Evolutionary conservation across 1,140 invertebrate genomes (phyloP), one percentile per base, ranked within the genome.

Genomic region (Euura lappo): DNA sequence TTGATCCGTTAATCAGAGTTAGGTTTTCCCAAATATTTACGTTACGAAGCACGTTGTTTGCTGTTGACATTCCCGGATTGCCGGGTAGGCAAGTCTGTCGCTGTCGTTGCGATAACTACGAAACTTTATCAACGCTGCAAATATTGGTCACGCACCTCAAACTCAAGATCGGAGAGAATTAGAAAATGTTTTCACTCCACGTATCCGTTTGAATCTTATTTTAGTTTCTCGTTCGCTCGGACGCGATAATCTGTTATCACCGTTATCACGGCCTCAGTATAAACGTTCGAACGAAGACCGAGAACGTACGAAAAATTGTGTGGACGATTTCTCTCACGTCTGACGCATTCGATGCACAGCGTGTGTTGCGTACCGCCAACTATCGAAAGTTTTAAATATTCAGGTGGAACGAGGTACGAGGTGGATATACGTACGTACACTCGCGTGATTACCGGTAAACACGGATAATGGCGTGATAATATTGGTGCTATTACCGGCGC

Each of bases 381-480:
- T 51, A 51, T 51, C 47, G 47, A 6, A 60, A n/a, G 51, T 60
- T 60, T 60, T 60, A 60, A 60, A 60, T 60, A 60, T 60, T 60
- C 51, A 60, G 51, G 51, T 60, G 51, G 6, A 60, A 60, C 10
- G 8, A 28, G 28, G 28, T 28, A 60, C 10, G 8, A 28, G 28
- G 28, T 28, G 28, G 28, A 28, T 28, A 28, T 28, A 28, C 28
- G 28, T 28, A 28, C 28, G 28, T 28, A 28, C 28, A 28, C 67
- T 5, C 8, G 8, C 4, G 28, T 42, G 66, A 76, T 76, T 76
- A 74, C 47, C 74, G 71, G 74, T 76, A 76, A 76, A 76, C 68
- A 68, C 68, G 75, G 67, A 74, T 64, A 45, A 70, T 44, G 45
- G 71, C 69, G 45, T 72, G 51, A 69, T 74, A 74, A 74, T 74